phyloP scores from a whole-genome alignment of 2,113 vertebrate genomes.

The Carassius carassius region DNA sequence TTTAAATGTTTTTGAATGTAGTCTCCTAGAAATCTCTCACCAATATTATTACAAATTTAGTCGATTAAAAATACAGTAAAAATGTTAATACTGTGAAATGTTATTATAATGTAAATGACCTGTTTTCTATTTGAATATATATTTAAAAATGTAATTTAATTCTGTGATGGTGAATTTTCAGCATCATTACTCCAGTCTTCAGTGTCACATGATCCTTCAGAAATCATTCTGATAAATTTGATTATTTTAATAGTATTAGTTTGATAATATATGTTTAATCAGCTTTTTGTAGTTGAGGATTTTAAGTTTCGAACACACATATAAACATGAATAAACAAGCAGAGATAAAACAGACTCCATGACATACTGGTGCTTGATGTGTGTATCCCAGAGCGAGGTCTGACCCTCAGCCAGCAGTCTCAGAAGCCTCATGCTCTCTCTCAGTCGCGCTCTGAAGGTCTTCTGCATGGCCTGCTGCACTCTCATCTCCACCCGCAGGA shows the following conservation, averaged over 20 bases:
- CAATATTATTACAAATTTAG: too few species aligned
- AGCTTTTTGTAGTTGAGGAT: not conserved
- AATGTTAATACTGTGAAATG: too few species aligned
- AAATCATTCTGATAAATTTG: not conserved
- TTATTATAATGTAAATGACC: too few species aligned
- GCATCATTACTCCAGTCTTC: not conserved
- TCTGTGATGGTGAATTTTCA: not conserved
- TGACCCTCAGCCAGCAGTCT: constrained; percentile 42
- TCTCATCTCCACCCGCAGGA: constrained; percentile 65
- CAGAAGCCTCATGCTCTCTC: constrained; percentile 59
- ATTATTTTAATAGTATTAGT: not conserved
- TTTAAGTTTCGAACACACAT: not conserved
- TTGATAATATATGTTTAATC: not conserved
- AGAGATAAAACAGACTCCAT: not conserved
- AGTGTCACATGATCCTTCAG: not conserved
- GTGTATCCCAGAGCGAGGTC: constrained; percentile 37
- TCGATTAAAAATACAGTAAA: too few species aligned
- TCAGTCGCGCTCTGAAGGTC: constrained; percentile 61
- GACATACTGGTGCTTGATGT: constrained; percentile 43
- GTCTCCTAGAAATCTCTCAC: too few species aligned
- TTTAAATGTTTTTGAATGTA: not conserved
- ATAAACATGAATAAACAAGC: not conserved
- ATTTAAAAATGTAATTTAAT: not conserved
- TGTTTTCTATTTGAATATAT: not conserved
- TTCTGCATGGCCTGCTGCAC: constrained; percentile 69